These are phyloP conservation scores for Tinea pellionella DNA, from an alignment of 2,888 invertebrate genomes.

Conservation along the genomic window DNA sequence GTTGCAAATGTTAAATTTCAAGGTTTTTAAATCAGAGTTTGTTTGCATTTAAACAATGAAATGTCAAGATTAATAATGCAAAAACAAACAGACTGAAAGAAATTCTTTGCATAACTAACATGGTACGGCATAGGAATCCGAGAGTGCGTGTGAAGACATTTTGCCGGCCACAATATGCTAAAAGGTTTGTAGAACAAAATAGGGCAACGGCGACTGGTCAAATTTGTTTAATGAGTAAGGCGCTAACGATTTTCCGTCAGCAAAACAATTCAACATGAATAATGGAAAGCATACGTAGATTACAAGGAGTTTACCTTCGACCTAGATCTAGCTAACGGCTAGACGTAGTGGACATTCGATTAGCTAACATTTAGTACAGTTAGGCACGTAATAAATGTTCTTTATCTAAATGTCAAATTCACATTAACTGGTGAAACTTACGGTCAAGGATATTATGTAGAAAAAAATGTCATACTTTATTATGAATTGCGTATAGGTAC, in stretches of 20 bases:
- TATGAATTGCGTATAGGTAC: background rate
- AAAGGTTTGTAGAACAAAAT: background rate
- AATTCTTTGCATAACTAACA: background rate
- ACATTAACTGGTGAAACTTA: background rate
- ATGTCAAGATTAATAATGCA: background rate
- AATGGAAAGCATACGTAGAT: constrained; percentile 41
- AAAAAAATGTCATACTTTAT: background rate
- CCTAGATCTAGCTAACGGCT: constrained; percentile 35
- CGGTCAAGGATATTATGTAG: background rate
- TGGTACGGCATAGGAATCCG: background rate
- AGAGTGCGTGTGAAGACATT: background rate
- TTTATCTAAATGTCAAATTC: background rate
- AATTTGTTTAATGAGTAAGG: constrained; percentile 49
- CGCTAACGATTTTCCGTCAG: constrained; percentile 58
- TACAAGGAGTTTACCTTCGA: constrained; percentile 25
- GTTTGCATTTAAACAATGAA: background rate
- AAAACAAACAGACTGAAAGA: background rate
- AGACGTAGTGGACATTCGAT: constrained; percentile 15
- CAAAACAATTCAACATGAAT: constrained; percentile 54
- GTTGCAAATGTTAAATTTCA: background rate
- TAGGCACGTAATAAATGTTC: constrained; percentile 12
- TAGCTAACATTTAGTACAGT: background rate
- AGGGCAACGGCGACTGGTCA: constrained; percentile 14
- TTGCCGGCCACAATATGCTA: background rate
- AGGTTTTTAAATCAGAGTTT: background rate